Percentiles rank a stretch among this genome's conserved stretches.
phyloP scores from a whole-genome alignment of 2,888 invertebrate species.

The Trissolcus brochymenae region DNA sequence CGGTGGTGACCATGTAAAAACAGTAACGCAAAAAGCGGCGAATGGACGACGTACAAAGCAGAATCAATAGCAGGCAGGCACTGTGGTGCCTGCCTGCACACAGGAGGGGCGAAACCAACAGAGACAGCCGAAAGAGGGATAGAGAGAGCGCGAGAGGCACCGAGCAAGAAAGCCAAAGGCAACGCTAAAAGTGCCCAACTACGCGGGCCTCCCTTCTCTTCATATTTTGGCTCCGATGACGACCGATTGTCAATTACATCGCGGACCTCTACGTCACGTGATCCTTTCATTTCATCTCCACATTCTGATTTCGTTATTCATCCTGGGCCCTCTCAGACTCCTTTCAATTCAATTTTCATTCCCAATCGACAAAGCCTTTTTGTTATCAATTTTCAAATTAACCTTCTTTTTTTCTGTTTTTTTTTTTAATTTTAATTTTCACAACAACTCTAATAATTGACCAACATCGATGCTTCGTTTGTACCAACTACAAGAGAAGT shows the following conservation, averaged over 20 bases:
- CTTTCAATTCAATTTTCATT: too few relatives aligned
- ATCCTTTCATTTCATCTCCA: neutral
- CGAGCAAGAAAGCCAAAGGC: slow-evolving; percentile 40
- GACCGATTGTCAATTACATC: slow-evolving; percentile 14
- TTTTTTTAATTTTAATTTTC: too few relatives aligned
- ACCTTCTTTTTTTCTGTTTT: too few relatives aligned
- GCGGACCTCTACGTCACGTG: neutral
- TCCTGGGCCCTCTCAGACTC: too few relatives aligned
- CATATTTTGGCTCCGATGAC: slow-evolving; percentile 29
- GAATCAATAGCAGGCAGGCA: slow-evolving; percentile 74
- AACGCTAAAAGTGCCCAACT: slow-evolving; percentile 45
- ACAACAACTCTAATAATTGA: too few relatives aligned
- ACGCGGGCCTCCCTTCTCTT: slow-evolving; percentile 16
- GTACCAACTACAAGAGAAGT: too few relatives aligned
- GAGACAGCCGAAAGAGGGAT: slow-evolving; percentile 39
- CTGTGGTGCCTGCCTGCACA: slow-evolving; percentile 62
- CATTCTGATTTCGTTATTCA: too few relatives aligned
- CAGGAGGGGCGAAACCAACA: slow-evolving; percentile 60
- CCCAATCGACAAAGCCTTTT: too few relatives aligned
- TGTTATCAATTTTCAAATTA: too few relatives aligned
- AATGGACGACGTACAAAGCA: slow-evolving; percentile 65
- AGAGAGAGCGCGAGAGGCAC: slow-evolving; percentile 26
- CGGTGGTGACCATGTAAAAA: slow-evolving; percentile 58
- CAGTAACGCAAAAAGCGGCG: slow-evolving; percentile 58
- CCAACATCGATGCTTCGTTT: too few relatives aligned